Evolutionary conservation across 2,797 vertebrate genomes (phyloP).

Genomic region (Eidolon dupreanum): DNA sequence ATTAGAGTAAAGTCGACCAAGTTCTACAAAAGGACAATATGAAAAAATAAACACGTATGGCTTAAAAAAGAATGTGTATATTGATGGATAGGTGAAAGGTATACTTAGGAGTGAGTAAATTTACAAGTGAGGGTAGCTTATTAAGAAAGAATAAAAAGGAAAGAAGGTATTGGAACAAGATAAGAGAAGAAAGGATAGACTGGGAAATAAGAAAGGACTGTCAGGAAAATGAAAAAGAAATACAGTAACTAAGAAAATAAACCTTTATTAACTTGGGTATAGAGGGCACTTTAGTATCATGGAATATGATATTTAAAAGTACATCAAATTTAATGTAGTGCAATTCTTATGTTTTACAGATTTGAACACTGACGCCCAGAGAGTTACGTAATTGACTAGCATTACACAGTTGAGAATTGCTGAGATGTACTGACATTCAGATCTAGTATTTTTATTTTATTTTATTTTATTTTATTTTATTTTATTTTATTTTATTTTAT

Average conservation of each 20-base stretch:
- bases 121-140: neutral
- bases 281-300: neutral
- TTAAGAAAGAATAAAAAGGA: neutral
- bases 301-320: neutral
- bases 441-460: neutral
- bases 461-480: neutral
- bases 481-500: slow-evolving; percentile 4
- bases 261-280: neutral
- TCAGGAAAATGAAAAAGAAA: neutral
- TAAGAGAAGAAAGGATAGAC: neutral
- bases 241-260: neutral
- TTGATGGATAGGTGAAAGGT: neutral
- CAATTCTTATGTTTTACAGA: neutral
- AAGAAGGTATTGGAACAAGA: neutral
- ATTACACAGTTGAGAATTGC: neutral
- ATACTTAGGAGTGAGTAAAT: neutral
- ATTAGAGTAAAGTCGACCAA: neutral
- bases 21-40: neutral
- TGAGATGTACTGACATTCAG: neutral
- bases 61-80: neutral
- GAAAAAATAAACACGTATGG: neutral
- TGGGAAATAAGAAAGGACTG: slow-evolving; percentile 4
- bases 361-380: neutral
- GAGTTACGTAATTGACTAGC: neutral
- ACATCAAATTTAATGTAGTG: neutral